phyloP scores from a whole-genome alignment of 1,140 invertebrate genomes.

The Zaprionus nigranus region DNA sequence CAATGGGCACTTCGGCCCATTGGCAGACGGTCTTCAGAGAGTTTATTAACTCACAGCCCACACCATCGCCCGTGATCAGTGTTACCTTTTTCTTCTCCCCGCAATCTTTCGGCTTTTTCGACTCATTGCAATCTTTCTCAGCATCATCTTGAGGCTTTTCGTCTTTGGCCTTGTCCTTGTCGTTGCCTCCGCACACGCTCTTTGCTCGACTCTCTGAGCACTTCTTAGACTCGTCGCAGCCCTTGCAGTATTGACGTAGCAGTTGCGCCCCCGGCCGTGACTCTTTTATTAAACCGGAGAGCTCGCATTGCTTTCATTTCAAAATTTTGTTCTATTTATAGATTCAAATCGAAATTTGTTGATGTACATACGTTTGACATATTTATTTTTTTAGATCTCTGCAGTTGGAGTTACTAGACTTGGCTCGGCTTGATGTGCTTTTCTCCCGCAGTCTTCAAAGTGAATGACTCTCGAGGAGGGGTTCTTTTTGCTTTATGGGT shows the following conservation, averaged over 20 bases:
- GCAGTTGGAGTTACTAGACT: not conserved
- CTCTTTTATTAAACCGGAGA: slow-evolving; percentile 7
- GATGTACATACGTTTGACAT: not conserved
- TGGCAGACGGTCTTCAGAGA: slow-evolving; percentile 39
- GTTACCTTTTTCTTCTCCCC: slow-evolving; percentile 33
- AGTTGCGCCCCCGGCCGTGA: not conserved
- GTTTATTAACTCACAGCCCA: slow-evolving; percentile 52
- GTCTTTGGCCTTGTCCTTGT: not conserved
- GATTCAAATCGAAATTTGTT: slow-evolving; percentile 33
- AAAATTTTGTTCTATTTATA: slow-evolving; percentile 42
- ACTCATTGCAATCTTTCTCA: not conserved
- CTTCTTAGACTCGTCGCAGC: slow-evolving; percentile 12
- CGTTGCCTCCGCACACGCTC: slow-evolving; percentile 22
- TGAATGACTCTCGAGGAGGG: slow-evolving; percentile 9
- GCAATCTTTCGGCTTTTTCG: not conserved
- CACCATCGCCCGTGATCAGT: slow-evolving; percentile 57
- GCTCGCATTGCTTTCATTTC: slow-evolving; percentile 57
- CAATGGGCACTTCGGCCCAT: slow-evolving; percentile 45
- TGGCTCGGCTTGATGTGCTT: slow-evolving; percentile 48
- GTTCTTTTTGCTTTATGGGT: not conserved
- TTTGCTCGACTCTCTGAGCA: not conserved
- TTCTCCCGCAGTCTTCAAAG: slow-evolving; percentile 42
- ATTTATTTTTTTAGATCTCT: not conserved
- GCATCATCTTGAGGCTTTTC: not conserved
- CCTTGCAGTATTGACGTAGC: slow-evolving; percentile 5